phyloP scores from a whole-genome alignment of 2,113 vertebrate genomes.

The Channa maculata region DNA sequence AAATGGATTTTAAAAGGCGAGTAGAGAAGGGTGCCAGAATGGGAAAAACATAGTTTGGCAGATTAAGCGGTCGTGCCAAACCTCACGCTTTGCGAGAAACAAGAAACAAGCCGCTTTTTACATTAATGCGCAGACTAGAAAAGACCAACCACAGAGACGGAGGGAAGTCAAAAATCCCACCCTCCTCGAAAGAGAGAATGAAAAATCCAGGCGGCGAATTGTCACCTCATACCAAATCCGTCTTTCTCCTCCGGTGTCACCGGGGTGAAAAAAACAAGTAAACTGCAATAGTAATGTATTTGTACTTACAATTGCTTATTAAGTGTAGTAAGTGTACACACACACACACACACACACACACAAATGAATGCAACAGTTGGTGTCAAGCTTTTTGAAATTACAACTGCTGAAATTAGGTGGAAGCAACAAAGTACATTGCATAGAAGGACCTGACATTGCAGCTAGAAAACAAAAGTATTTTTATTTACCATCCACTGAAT shows the following conservation, averaged over 20 bases:
- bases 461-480: no score
- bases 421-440: no score
- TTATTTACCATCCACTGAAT: no score
- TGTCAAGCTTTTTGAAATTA: no score
- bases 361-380: no score
- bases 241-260: slow-evolving; percentile 38
- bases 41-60: slow-evolving; percentile 83
- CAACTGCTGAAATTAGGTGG: no score
- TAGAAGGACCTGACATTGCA: no score
- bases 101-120: slow-evolving; percentile 72
- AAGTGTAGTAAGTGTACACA: no score
- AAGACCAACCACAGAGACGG: slow-evolving; percentile 76
- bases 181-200: slow-evolving; percentile 63
- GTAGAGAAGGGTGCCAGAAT: slow-evolving; percentile 71
- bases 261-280: slow-evolving; percentile 16
- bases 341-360: no score
- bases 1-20: slow-evolving; percentile 78
- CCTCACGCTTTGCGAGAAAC: slow-evolving; percentile 82
- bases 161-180: slow-evolving; percentile 70
- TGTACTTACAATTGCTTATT: no score
- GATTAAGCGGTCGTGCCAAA: slow-evolving; percentile 78
- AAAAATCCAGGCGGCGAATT: slow-evolving; percentile 68
- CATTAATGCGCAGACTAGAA: slow-evolving; percentile 73
- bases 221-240: slow-evolving; percentile 65
- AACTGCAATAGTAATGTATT: no score